Evolutionary conservation across 2,888 invertebrate genomes (phyloP).

Genomic region (Calameuta pallipes): DNA sequence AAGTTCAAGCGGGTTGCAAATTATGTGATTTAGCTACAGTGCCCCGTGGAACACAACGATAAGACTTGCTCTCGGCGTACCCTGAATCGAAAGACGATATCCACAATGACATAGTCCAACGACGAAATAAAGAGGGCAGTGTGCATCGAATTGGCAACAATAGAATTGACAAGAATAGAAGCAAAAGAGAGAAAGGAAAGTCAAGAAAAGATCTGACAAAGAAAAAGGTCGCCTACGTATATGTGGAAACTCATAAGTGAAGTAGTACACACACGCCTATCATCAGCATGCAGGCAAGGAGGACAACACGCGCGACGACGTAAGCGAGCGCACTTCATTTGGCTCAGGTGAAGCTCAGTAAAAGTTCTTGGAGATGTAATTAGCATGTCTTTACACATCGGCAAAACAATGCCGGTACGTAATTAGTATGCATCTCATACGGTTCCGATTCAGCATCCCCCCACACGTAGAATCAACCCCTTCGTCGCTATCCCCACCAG

Average conservation of each 20-base stretch:
- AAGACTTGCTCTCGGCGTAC: not conserved
- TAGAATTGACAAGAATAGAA: not conserved
- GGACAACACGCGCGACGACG: conserved; percentile 11
- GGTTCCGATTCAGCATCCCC: not conserved
- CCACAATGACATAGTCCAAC: not conserved
- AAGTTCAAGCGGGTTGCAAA: not conserved
- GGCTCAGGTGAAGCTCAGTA: conserved; percentile 13
- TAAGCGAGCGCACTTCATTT: conserved; percentile 21
- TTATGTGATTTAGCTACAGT: not conserved
- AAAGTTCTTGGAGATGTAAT: conserved; percentile 60
- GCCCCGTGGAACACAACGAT: not conserved
- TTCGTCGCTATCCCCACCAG: not conserved
- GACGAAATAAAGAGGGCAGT: not conserved
- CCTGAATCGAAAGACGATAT: not conserved
- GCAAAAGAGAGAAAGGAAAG: conserved; percentile 24
- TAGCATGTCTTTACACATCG: conserved; percentile 60
- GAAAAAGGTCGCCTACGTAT: not conserved
- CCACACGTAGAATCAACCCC: not conserved
- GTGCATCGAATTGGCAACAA: not conserved
- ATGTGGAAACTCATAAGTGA: not conserved
- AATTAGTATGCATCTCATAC: conserved; percentile 54
- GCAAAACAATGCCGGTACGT: conserved; percentile 51
- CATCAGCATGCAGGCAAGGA: not conserved
- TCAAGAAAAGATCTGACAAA: not conserved
- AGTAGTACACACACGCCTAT: not conserved